Evolutionary conservation across 2,888 invertebrate species (phyloP).

Genomic region (Zygothrica quintamaculata): DNA sequence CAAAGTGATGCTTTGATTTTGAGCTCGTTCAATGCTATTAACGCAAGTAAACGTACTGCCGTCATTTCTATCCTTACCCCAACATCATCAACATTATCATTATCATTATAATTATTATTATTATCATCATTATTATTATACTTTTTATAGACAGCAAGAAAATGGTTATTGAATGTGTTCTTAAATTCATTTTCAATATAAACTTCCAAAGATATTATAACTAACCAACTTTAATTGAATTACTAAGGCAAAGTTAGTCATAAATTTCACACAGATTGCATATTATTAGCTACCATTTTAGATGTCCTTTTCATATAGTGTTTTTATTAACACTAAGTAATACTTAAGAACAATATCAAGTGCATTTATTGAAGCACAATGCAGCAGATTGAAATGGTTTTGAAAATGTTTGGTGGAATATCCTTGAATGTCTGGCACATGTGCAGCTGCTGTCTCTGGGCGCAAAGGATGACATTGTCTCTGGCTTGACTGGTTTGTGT

Average conservation of each 20-base stretch:
- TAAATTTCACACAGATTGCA: too few relatives aligned
- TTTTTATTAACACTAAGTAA: too few relatives aligned
- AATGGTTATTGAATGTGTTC: conserved; percentile 31
- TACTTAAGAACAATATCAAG: too few relatives aligned
- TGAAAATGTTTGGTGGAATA: conserved; percentile 40
- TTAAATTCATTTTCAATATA: conserved; percentile 5
- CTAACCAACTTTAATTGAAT: too few relatives aligned
- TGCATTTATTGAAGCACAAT: too few relatives aligned
- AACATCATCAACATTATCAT: too few relatives aligned
- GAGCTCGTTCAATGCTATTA: conserved; percentile 66
- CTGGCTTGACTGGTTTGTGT: conserved; percentile 43
- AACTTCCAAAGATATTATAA: too few relatives aligned
- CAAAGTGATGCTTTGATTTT: conserved; percentile 51
- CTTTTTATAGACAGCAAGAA: too few relatives aligned
- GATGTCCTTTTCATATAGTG: too few relatives aligned
- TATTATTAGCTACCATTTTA: too few relatives aligned
- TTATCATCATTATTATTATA: conserved; percentile 21
- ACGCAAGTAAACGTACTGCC: conserved; percentile 61
- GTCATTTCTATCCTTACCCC: conserved; percentile 11
- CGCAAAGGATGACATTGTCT: conserved; percentile 50
- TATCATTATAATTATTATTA: conserved; percentile 22
- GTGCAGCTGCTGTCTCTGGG: conserved; percentile 23
- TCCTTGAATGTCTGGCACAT: conserved; percentile 1
- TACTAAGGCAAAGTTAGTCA: too few relatives aligned
- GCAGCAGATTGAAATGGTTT: conserved; percentile 15